Evolutionary conservation across 2,888 invertebrate species (phyloP).

Genomic region (Didymodactylos carnosus): DNA sequence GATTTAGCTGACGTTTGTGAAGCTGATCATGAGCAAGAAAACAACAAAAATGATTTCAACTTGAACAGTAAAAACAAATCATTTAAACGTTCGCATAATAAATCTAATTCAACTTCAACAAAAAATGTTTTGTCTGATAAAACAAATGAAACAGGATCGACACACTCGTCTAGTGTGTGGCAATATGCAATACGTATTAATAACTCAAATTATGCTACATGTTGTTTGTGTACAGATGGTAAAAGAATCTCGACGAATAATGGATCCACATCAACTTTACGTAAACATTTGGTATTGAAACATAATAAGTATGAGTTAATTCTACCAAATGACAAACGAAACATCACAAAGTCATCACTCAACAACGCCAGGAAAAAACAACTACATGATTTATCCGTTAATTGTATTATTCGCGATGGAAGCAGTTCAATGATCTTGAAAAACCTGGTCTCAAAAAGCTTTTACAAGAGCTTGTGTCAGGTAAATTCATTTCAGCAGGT

Average conservation of each 20-base stretch:
- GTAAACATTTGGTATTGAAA: background rate
- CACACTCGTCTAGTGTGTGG: background rate
- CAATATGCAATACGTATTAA: background rate
- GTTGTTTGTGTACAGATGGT: background rate
- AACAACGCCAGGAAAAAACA: background rate
- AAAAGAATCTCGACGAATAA: background rate
- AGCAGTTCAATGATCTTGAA: background rate
- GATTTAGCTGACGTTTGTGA: too few species aligned
- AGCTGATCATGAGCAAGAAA: too few species aligned
- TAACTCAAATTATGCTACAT: background rate
- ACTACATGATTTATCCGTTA: background rate
- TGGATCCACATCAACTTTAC: background rate
- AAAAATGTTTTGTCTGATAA: background rate
- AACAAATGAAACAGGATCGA: background rate
- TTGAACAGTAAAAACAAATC: too few species aligned
- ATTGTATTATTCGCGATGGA: background rate
- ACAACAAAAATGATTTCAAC: too few species aligned
- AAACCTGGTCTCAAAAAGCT: background rate
- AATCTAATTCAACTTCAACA: background rate
- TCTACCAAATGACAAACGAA: background rate
- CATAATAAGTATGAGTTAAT: background rate
- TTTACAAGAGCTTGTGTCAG: background rate
- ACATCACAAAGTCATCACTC: background rate
- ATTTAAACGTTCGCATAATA: background rate
- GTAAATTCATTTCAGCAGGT: background rate